A percentile compares a stretch with the other conserved stretches of the same genome.
Evolutionary conservation across 2,113 vertebrate genomes (phyloP).

Genomic region (Salvelinus alpinus): DNA sequence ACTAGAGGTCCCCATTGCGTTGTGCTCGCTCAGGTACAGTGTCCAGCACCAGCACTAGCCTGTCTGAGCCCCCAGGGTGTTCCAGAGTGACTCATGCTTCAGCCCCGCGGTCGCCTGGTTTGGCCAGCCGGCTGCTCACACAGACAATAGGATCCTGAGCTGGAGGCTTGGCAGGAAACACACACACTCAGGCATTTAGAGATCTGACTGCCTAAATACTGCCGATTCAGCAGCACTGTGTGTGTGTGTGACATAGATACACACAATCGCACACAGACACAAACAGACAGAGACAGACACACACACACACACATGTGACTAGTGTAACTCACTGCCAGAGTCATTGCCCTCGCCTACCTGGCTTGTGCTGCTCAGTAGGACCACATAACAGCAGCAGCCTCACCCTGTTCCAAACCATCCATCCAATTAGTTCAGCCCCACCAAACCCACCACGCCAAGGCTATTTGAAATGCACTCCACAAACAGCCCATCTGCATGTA

Average conservation of each 20-base stretch:
- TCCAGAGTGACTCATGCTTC: conserved; percentile 33
- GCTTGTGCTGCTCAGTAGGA: too few relatives aligned
- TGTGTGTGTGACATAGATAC: not conserved
- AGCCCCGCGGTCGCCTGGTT: conserved; percentile 30
- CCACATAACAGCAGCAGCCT: too few relatives aligned
- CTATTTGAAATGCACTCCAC: too few relatives aligned
- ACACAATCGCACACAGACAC: not conserved
- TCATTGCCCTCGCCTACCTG: too few relatives aligned
- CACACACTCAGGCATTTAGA: not conserved
- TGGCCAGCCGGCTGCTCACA: conserved; percentile 51
- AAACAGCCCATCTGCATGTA: too few relatives aligned
- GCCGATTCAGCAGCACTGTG: not conserved
- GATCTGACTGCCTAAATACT: not conserved
- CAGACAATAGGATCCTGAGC: conserved; percentile 53
- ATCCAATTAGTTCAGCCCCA: too few relatives aligned
- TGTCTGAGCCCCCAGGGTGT: conserved; percentile 26
- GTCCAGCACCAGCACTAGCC: not conserved
- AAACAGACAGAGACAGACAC: not conserved
- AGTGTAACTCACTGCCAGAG: too few relatives aligned
- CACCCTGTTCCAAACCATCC: too few relatives aligned
- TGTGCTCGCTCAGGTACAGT: conserved; percentile 12
- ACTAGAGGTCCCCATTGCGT: conserved; percentile 62
- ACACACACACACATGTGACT: not conserved
- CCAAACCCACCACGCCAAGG: too few relatives aligned
- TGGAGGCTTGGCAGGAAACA: conserved; percentile 57